Evolutionary conservation across 1,140 invertebrate species (phyloP).

Genomic region (Choristoneura fumiferana): DNA sequence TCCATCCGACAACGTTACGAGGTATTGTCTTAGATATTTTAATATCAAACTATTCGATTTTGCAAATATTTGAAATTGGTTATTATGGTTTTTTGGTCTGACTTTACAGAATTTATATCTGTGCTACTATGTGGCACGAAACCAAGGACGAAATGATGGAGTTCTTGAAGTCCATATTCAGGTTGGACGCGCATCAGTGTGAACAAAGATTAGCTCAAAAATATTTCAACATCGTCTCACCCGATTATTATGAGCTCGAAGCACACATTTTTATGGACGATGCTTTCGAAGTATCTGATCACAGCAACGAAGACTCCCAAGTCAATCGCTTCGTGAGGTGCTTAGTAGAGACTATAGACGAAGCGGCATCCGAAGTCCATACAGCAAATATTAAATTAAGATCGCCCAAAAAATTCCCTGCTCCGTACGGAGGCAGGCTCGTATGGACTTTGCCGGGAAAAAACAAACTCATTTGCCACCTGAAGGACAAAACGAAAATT

Average conservation of each 20-base stretch:
- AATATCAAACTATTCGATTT: no score
- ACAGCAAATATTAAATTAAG: constrained; percentile 92
- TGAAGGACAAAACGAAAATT: constrained; percentile 98
- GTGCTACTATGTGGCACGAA: constrained; percentile 99
- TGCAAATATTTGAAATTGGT: no score
- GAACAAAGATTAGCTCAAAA: constrained; percentile 94
- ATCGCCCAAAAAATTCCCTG: constrained; percentile 94
- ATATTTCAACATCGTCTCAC: constrained; percentile 93
- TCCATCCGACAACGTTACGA: constrained; percentile 54
- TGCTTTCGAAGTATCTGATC: constrained; percentile 96
- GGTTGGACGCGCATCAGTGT: constrained; percentile 96
- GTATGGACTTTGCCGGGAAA: constrained; percentile 97
- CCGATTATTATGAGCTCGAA: constrained; percentile 99
- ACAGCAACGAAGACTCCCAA: constrained; percentile 94
- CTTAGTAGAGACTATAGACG: constrained; percentile 93
- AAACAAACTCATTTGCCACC: constrained; percentile 98
- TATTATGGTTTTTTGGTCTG: no score
- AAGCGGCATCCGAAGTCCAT: constrained; percentile 96
- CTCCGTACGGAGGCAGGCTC: constrained; percentile 97
- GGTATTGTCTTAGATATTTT: constrained; percentile 43
- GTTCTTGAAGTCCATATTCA: constrained; percentile 92
- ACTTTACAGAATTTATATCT: constrained; percentile 90
- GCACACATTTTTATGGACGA: constrained; percentile 99
- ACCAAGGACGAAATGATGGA: constrained; percentile 97
- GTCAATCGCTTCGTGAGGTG: constrained; percentile 98